Percentiles rank a stretch among this genome's conserved stretches.
Conservation (phyloP, 2,888 invertebrate species). For the Eucera pruinosa region DNA sequence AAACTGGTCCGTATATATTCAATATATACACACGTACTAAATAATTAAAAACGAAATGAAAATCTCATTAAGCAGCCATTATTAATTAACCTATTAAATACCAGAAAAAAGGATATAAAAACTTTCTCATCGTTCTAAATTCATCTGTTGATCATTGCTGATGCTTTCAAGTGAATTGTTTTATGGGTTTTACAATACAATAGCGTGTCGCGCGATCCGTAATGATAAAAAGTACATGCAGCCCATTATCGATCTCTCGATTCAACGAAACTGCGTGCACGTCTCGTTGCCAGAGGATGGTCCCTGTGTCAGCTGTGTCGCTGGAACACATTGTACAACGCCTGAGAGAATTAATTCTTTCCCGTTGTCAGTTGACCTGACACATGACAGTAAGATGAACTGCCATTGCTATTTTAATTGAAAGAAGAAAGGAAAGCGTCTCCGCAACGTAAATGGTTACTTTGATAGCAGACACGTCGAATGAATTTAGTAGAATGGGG, state of each 20-base stretch:
- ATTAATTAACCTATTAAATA: too few species aligned
- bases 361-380: constrained; percentile 32
- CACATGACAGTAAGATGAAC: constrained; percentile 27
- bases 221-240: constrained; percentile 40
- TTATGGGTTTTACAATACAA: constrained; percentile 1
- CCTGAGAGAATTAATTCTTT: constrained; percentile 38
- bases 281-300: constrained; percentile 12
- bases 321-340: constrained; percentile 29
- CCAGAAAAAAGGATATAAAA: too few species aligned
- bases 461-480: not conserved
- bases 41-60: too few species aligned
- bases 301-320: constrained; percentile 13
- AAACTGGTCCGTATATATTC: too few species aligned
- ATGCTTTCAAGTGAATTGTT: not conserved
- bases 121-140: too few species aligned
- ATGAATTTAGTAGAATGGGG: not conserved
- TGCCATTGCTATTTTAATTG: constrained; percentile 32
- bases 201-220: constrained; percentile 15
- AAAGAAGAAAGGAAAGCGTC: not conserved
- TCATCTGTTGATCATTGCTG: too few species aligned
- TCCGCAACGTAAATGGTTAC: not conserved
- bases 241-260: constrained; percentile 52
- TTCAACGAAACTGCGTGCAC: constrained; percentile 54
- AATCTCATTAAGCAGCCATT: too few species aligned
- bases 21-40: too few species aligned